Evolutionary conservation across 2,113 vertebrate species (phyloP), one percentile per base, ranked within the genome.

Genomic region (Seriola rivoliana): DNA sequence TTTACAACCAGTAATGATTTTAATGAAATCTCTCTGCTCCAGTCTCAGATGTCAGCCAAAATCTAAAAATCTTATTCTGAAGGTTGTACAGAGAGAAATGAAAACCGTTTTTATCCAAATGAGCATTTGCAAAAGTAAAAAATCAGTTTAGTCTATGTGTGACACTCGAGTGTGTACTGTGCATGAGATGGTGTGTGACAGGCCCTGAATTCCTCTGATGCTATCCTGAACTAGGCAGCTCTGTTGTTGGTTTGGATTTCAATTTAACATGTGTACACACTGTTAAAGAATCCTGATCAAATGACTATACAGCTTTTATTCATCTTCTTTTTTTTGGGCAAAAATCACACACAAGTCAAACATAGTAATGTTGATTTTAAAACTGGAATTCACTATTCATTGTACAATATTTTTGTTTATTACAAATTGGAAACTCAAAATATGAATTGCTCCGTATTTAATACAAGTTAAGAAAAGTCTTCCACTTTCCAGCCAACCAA

Each of bases 1-100:
- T 78, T 75, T 75, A 91, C 75, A 81, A 34, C 79, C 86, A 17
- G 16, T 93, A 94, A 94, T 92, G 91, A 80, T 92, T 92, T 94
- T 92, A 79, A 81, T 84, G 50, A 85, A 82, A 81, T 38, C 58
- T 21, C 16, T 9, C 25, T n/a, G 57, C 58, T 54, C 11, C 65
- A 32, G 59, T 68, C 34, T 5, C 58, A 62, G 29, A 38, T 64
- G 17, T n/a, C 3, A 32, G 29, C 0, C 50, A 54, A 1, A 46
- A 34, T 60, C 46, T 78, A 25, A 4, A 23, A 3, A 32, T 60
- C 5, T 40, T 4, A 63, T 38, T 44, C 38, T 32, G 3, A 50
- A 16, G 40, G 21, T 32, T 23, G 16, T 16, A n/a, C 19, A 5
- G 34, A 14, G 16, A 46, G 9, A 42, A 57, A 68, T 36, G 8